A percentile compares a stretch with the other conserved stretches of the same genome.
Conservation (phyloP, 2,888 invertebrate genomes). For the Drosophila merina region DNA sequence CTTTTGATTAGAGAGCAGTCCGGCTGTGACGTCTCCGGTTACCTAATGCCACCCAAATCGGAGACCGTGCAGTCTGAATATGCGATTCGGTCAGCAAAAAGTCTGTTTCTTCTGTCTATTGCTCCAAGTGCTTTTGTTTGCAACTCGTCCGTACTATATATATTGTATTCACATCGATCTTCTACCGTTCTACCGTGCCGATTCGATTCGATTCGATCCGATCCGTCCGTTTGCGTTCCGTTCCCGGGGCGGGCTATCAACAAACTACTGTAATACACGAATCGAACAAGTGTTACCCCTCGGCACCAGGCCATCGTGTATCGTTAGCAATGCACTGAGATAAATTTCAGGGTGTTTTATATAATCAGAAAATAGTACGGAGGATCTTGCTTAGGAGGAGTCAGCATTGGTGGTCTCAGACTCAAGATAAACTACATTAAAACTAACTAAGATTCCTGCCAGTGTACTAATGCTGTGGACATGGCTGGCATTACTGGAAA, state of each 20-base stretch:
- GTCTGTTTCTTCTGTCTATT: slow-evolving; percentile 27
- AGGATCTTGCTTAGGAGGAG: no score
- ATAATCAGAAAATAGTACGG: background rate
- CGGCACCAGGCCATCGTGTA: slow-evolving; percentile 31
- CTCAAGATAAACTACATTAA: no score
- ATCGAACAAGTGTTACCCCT: slow-evolving; percentile 76
- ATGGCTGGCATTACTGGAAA: slow-evolving; percentile 42
- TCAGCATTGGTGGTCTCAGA: no score
- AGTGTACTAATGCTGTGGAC: slow-evolving; percentile 12
- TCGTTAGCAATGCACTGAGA: slow-evolving; percentile 22
- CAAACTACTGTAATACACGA: slow-evolving; percentile 79
- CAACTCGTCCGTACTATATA: slow-evolving; percentile 37
- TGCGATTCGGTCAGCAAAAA: slow-evolving; percentile 21
- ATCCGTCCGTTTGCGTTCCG: slow-evolving; percentile 52
- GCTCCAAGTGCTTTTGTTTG: slow-evolving; percentile 32
- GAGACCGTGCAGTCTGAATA: background rate
- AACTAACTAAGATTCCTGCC: background rate
- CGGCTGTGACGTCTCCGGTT: slow-evolving; percentile 52
- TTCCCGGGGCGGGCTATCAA: slow-evolving; percentile 70
- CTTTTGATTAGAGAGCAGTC: slow-evolving; percentile 50
- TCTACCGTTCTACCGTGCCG: slow-evolving; percentile 32
- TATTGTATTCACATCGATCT: slow-evolving; percentile 57
- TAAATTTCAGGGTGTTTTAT: background rate
- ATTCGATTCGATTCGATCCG: slow-evolving; percentile 6
- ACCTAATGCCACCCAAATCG: slow-evolving; percentile 56